phyloP scores from a whole-genome alignment of 2,797 vertebrate genomes.

The Bradypus variegatus region DNA sequence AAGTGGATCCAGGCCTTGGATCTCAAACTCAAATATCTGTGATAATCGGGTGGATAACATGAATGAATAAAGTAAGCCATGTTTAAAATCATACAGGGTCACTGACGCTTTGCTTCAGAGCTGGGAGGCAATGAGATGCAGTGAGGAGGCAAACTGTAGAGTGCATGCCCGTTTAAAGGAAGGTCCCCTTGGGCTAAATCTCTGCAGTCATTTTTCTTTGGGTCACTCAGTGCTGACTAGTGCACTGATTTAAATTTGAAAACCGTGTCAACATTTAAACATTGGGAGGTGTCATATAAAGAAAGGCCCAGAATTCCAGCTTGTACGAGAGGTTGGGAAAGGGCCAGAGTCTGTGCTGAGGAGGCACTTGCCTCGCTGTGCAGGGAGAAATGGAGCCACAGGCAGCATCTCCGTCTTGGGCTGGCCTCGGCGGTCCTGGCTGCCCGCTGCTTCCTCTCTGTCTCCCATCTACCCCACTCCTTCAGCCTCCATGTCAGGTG shows the following conservation, averaged over 20 bases:
- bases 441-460: too few relatives aligned
- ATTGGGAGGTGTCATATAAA: neutral
- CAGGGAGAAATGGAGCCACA: too few relatives aligned
- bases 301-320: neutral
- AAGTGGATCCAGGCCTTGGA: neutral
- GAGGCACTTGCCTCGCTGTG: neutral
- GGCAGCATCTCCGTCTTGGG: neutral
- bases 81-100: fast-evolving
- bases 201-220: too few relatives aligned
- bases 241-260: neutral
- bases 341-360: neutral
- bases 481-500: too few relatives aligned
- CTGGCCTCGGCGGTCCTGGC: too few relatives aligned
- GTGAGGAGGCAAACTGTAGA: neutral
- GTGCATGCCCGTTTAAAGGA: neutral
- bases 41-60: neutral
- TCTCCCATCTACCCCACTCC: neutral
- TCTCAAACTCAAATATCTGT: neutral
- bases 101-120: neutral
- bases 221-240: neutral
- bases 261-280: neutral
- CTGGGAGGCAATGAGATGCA: too few relatives aligned
- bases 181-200: neutral
- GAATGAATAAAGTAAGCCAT: neutral
- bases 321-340: neutral